Evolutionary conservation across 2,113 vertebrate species (phyloP), one percentile per base, ranked within the genome.

Genomic region (Gobius niger): DNA sequence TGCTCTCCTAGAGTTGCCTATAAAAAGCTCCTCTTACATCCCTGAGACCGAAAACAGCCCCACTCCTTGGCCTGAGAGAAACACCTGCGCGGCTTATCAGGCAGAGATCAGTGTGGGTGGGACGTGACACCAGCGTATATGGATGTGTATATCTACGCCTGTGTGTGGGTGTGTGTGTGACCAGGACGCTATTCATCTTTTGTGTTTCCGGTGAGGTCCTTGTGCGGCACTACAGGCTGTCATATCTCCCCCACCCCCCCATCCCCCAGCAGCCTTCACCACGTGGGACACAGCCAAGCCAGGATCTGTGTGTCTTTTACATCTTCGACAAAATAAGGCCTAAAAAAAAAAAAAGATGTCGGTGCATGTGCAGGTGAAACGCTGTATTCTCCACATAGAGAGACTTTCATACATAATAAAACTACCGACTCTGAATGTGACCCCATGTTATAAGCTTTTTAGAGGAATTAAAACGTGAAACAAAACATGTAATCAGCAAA

Each of bases 151-250:
- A 7, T 42, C 34, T 41, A 34, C 12, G 46, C 72, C 14, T 76
- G 68, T 65, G 60, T 73, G 72, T 70, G 62, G 71, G 60, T 73
- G 72, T 70, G 62, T 71, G 82, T 80, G 80, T 67, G 79, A 82
- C 85, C 87, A 91, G 85, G 84, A 89, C 87, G 82, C 80, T 74
- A 87, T 88, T 91, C 83, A 84, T 89, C 83, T 88, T 80, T 69
- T 80, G 71, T 81, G 87, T 88, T 90, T 91, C 88, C 88, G 81
- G 87, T 82, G 76, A 82, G 75, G 81, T 83, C 85, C 80, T 73
- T 85, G 46, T 4, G 80, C 78, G 76, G 78, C 80, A 64, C 84
- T 63, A 15, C 24, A 34, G 85, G 88, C 81, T 82, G 81, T 89
- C 83, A 85, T 54, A 82, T 78, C 59, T 71, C 24, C 24, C 24